Conservation (phyloP, 1,140 invertebrate genomes). For the Caenorhabditis briggsae region DNA sequence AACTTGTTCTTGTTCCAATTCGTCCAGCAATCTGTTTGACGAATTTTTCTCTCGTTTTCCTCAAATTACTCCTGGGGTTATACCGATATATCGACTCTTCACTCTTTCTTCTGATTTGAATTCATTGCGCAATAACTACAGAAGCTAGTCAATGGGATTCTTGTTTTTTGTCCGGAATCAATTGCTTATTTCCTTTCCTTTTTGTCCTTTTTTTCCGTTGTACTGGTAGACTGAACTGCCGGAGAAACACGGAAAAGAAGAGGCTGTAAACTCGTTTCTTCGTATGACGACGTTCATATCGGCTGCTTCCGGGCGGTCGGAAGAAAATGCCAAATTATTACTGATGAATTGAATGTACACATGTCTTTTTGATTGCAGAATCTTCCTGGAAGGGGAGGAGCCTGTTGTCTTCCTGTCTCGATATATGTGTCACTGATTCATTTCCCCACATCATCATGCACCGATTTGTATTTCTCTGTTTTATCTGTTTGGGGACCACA, state of each 20-base stretch:
- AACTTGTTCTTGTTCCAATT: not conserved
- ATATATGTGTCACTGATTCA: constrained; percentile 19
- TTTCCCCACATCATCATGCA: not conserved
- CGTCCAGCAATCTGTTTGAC: not conserved
- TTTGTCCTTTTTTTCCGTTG: constrained; percentile 12
- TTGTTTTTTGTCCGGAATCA: constrained; percentile 12
- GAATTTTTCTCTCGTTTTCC: too few species aligned
- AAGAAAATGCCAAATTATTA: constrained; percentile 53
- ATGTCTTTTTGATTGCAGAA: constrained; percentile 52
- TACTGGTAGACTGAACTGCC: constrained; percentile 48
- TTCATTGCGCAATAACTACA: not conserved
- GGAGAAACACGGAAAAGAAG: constrained; percentile 5
- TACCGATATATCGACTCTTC: not conserved
- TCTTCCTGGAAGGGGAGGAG: not conserved
- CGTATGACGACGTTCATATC: constrained; percentile 40
- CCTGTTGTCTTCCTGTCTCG: constrained; percentile 1
- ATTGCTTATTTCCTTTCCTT: constrained; percentile 4
- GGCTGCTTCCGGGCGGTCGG: constrained; percentile 17
- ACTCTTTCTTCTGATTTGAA: not conserved
- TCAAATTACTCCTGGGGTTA: constrained; percentile 2
- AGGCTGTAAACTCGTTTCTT: constrained; percentile 46
- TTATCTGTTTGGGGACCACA: not conserved
- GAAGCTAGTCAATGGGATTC: constrained; percentile 26
- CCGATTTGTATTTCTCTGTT: not conserved
- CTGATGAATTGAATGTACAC: constrained; percentile 55